A percentile compares a stretch with the other conserved stretches of the same genome.
phyloP scores from a whole-genome alignment of 2,888 invertebrate species.

The Xylota sylvarum region DNA sequence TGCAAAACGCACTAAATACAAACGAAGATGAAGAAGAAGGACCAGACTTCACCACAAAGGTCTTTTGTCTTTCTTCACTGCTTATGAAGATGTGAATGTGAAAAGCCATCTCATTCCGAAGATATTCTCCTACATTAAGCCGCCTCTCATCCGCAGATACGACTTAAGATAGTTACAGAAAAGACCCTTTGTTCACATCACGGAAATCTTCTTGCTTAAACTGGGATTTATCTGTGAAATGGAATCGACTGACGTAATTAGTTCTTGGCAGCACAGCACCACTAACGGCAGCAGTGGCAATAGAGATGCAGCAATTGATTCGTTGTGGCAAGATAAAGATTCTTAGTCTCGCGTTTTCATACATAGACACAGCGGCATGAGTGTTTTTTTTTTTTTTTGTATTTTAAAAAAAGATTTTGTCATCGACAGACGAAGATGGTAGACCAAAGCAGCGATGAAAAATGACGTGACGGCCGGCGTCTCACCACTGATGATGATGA shows the following conservation, averaged over 20 bases:
- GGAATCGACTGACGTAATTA: constrained; percentile 50
- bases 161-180: constrained; percentile 41
- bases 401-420: constrained; percentile 53
- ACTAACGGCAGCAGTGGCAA: constrained; percentile 13
- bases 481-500: constrained; percentile 35
- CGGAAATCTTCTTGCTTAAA: constrained; percentile 32
- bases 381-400: too few species aligned
- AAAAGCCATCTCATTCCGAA: constrained; percentile 30
- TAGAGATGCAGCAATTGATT: constrained; percentile 54
- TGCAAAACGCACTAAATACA: constrained; percentile 7
- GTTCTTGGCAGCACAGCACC: constrained; percentile 34
- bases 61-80: not conserved
- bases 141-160: constrained; percentile 5
- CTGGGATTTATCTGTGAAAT: constrained; percentile 48
- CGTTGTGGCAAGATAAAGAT: constrained; percentile 46
- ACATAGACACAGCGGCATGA: constrained; percentile 3
- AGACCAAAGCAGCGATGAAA: constrained; percentile 4
- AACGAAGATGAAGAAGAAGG: not conserved
- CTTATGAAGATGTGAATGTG: constrained; percentile 3
- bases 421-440: constrained; percentile 4
- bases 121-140: constrained; percentile 32
- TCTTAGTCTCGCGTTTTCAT: constrained; percentile 34
- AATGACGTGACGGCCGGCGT: constrained; percentile 11
- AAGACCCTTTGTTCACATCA: constrained; percentile 45
- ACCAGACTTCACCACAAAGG: constrained; percentile 3